Percentiles rank a stretch among this genome's conserved stretches.
These are phyloP conservation scores for Pemphredon lugubris DNA, from an alignment of 2,888 invertebrate genomes.

Conservation along the genomic window DNA sequence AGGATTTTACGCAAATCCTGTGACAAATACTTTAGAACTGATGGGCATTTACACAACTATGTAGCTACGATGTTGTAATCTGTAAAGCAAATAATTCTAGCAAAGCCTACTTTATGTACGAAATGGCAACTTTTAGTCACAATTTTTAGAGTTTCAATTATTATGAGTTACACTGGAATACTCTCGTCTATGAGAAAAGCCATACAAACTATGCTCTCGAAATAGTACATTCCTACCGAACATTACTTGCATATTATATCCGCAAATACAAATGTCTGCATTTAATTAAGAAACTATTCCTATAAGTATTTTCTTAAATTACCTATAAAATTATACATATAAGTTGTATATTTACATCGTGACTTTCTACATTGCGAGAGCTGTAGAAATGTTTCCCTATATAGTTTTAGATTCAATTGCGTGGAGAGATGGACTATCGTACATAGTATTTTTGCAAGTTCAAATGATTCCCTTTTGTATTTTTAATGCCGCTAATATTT, in stretches of 20 bases:
- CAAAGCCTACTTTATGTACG: too few species aligned
- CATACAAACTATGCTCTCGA: not conserved
- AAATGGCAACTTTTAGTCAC: too few species aligned
- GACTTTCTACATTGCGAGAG: slow-evolving; percentile 22
- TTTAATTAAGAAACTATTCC: slow-evolving; percentile 22
- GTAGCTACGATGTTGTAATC: too few species aligned
- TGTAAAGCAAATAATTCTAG: too few species aligned
- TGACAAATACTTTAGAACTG: slow-evolving; percentile 8
- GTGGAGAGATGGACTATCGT: too few species aligned
- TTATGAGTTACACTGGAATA: too few species aligned
- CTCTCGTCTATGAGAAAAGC: not conserved
- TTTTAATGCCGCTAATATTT: slow-evolving; percentile 14
- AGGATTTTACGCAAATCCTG: not conserved
- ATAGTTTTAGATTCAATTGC: not conserved
- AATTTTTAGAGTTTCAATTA: too few species aligned
- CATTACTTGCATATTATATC: slow-evolving; percentile 17
- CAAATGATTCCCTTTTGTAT: slow-evolving; percentile 17
- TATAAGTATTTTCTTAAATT: slow-evolving; percentile 9
- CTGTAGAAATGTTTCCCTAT: slow-evolving; percentile 1
- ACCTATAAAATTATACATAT: slow-evolving; percentile 1
- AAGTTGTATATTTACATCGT: slow-evolving; percentile 11
- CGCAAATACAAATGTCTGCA: slow-evolving; percentile 14
- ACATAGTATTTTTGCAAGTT: slow-evolving; percentile 27
- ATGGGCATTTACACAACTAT: slow-evolving; percentile 26
- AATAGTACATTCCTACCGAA: slow-evolving; percentile 34